Conservation (phyloP, 2,888 invertebrate species). For the Argyra leucocephala region DNA sequence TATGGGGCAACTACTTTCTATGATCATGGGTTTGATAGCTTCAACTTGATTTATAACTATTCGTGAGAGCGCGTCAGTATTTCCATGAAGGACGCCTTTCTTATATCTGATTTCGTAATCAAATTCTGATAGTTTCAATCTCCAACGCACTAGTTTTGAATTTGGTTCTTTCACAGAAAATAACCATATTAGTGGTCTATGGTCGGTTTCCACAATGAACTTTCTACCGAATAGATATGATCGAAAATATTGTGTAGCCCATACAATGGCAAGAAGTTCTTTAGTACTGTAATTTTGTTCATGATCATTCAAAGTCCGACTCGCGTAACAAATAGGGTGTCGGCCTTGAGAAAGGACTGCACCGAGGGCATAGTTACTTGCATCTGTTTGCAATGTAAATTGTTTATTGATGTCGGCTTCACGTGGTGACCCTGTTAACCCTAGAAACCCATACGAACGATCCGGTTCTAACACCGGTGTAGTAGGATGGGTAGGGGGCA, state of each 20-base stretch:
- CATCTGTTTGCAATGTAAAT: conserved; percentile 30
- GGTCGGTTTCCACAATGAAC: conserved; percentile 31
- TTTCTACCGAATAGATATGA: conserved; percentile 28
- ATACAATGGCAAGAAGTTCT: no score
- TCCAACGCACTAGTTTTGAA: conserved; percentile 28
- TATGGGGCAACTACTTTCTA: conserved; percentile 9
- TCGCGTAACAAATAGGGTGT: conserved; percentile 29
- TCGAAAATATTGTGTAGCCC: no score
- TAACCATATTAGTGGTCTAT: no score
- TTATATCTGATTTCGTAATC: conserved; percentile 28
- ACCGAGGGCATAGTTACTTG: conserved; percentile 27
- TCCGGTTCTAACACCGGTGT: no score
- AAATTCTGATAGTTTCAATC: conserved; percentile 28
- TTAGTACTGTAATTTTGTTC: conserved; percentile 28
- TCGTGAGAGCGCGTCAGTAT: conserved; percentile 19
- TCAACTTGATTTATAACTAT: not conserved
- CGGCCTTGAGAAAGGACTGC: conserved; percentile 28
- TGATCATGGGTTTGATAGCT: conserved; percentile 8
- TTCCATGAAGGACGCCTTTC: conserved; percentile 21
- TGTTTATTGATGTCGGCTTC: conserved; percentile 22
- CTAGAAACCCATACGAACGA: no score
- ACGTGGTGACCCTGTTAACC: no score
- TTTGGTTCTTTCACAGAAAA: conserved; percentile 28
- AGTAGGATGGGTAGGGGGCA: no score
- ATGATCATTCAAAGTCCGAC: conserved; percentile 26